Conservation (phyloP, 2,797 vertebrate genomes). For the Sebastes minor region DNA sequence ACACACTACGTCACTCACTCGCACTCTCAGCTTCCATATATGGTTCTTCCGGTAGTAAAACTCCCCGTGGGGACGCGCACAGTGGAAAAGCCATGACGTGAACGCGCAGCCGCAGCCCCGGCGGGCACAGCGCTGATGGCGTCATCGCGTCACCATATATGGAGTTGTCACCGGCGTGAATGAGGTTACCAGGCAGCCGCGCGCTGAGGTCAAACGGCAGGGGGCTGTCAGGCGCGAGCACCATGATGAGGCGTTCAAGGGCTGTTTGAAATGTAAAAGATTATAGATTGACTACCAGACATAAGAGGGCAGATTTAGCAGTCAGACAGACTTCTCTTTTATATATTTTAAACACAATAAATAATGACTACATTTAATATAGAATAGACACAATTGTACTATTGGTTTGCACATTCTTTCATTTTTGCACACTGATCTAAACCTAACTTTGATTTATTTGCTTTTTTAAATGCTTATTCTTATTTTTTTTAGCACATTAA, state of each 20-base stretch:
- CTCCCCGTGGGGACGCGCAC: slow-evolving; percentile 58
- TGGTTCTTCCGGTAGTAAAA: slow-evolving; percentile 76
- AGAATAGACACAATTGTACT: no score
- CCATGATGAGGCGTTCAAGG: slow-evolving; percentile 18
- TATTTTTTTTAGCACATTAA: not conserved
- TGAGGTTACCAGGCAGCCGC: slow-evolving; percentile 62
- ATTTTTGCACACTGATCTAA: not conserved
- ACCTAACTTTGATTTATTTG: not conserved
- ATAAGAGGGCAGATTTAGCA: not conserved
- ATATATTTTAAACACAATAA: not conserved
- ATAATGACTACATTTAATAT: not conserved
- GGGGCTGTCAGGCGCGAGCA: slow-evolving; percentile 20
- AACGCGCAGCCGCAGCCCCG: slow-evolving; percentile 51
- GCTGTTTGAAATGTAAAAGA: not conserved
- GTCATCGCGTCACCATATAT: slow-evolving; percentile 76
- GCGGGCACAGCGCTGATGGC: slow-evolving; percentile 42
- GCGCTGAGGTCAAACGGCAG: slow-evolving; percentile 61
- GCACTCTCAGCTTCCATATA: slow-evolving; percentile 66
- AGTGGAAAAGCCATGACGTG: slow-evolving; percentile 80
- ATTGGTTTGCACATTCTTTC: not conserved
- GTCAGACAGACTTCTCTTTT: not conserved
- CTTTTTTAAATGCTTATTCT: not conserved
- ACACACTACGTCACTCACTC: slow-evolving; percentile 47
- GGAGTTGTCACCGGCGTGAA: slow-evolving; percentile 71
- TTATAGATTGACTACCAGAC: not conserved